phyloP scores from a whole-genome alignment of 1,140 invertebrate genomes.

The Brachionus sp. region DNA sequence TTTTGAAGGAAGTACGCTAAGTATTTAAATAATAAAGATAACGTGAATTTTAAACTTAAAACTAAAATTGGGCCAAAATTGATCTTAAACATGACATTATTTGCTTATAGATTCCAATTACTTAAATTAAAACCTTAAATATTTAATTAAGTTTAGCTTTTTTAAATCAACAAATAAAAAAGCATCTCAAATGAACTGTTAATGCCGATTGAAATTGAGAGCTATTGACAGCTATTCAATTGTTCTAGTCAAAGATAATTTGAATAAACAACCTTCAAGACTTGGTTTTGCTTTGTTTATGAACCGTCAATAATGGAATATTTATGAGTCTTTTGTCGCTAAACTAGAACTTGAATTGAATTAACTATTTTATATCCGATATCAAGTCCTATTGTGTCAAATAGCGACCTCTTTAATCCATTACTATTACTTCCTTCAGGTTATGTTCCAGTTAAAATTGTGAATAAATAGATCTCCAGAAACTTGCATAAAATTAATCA shows the following conservation, averaged over 20 bases:
- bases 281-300: not conserved
- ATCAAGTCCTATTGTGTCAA: not conserved
- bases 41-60: not conserved
- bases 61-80: not conserved
- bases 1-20: not conserved
- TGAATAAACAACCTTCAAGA: conserved; percentile 16
- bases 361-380: not conserved
- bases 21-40: not conserved
- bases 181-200: conserved; percentile 17
- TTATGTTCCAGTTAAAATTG: not conserved
- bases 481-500: not conserved
- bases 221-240: not conserved
- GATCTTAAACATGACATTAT: conserved; percentile 25
- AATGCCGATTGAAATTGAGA: not conserved
- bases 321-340: conserved; percentile 19
- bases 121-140: not conserved
- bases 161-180: not conserved
- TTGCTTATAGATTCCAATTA: conserved; percentile 9
- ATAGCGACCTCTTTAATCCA: not conserved
- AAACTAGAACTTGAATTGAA: not conserved
- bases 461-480: not conserved
- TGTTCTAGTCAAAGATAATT: conserved; percentile 11
- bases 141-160: conserved; percentile 21
- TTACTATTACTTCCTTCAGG: not conserved
- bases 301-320: conserved; percentile 20